Percentiles rank a stretch among this genome's conserved stretches.
Conservation (phyloP, 2,888 invertebrate species). For the Epistrophe grossulariae region DNA sequence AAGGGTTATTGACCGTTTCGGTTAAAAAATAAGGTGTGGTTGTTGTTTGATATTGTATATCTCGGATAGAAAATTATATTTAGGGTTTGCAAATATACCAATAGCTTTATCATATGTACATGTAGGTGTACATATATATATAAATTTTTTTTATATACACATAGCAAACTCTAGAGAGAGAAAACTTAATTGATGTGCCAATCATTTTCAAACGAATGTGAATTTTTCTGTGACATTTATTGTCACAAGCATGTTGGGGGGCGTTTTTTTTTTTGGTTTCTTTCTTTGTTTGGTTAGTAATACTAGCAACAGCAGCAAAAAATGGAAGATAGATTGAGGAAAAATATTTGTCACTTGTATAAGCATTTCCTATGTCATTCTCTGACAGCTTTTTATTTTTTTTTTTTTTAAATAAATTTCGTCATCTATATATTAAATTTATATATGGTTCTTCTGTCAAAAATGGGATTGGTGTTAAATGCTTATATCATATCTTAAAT, state of each 20-base stretch:
- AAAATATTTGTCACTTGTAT: conserved; percentile 40
- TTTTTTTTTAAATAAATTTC: conserved; percentile 19
- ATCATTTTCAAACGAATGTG: conserved; percentile 56
- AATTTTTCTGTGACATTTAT: conserved; percentile 68
- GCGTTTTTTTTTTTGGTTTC: neutral
- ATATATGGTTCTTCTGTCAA: neutral
- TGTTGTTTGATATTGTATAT: conserved; percentile 31
- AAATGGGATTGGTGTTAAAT: neutral
- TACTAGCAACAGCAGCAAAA: neutral
- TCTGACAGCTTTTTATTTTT: conserved; percentile 55
- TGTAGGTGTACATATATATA: neutral
- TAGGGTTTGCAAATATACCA: conserved; percentile 40
- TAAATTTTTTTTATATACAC: neutral
- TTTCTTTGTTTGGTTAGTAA: neutral
- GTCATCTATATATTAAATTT: neutral
- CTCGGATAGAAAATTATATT: conserved; percentile 38
- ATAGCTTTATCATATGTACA: conserved; percentile 1
- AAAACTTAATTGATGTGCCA: conserved; percentile 72
- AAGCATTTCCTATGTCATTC: conserved; percentile 52
- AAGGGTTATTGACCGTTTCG: conserved; percentile 60
- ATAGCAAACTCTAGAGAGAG: conserved; percentile 2
- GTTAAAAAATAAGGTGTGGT: conserved; percentile 61
- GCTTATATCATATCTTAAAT: neutral
- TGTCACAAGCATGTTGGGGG: conserved; percentile 47
- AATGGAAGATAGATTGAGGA: conserved; percentile 26